phyloP scores from a whole-genome alignment of 2,797 vertebrate genomes.

The Simalia tracyae region DNA sequence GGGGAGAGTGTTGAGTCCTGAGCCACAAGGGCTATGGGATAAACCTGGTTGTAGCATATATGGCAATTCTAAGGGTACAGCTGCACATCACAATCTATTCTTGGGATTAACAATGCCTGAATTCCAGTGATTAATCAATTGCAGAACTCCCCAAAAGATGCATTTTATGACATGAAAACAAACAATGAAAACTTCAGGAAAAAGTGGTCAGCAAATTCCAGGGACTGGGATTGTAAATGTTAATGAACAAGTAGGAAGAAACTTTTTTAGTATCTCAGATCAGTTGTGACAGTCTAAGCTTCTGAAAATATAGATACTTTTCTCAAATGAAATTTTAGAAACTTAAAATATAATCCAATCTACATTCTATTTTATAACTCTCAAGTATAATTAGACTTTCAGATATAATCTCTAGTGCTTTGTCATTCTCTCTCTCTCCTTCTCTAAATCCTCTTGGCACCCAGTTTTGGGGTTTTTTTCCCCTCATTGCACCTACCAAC shows the following conservation, averaged over 20 bases:
- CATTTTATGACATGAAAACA: not conserved
- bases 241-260: not conserved
- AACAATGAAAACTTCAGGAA: not conserved
- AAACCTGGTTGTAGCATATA: not conserved
- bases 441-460: not conserved
- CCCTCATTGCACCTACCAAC: conserved; percentile 13
- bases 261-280: not conserved
- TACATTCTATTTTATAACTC: not conserved
- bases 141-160: not conserved
- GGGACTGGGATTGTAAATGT: not conserved
- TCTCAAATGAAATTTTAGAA: not conserved
- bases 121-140: not conserved
- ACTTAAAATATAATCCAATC: not conserved
- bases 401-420: not conserved
- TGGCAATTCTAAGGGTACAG: no score
- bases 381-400: not conserved
- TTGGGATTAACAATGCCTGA: no score
- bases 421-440: not conserved
- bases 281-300: not conserved
- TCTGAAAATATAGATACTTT: conserved; percentile 12
- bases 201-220: not conserved
- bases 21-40: not conserved
- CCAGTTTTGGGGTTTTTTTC: not conserved
- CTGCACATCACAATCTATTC: no score
- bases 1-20: not conserved